Base-by-base conservation (phyloP, 2,113 vertebrate genomes). In the Upupa epops region DNA sequence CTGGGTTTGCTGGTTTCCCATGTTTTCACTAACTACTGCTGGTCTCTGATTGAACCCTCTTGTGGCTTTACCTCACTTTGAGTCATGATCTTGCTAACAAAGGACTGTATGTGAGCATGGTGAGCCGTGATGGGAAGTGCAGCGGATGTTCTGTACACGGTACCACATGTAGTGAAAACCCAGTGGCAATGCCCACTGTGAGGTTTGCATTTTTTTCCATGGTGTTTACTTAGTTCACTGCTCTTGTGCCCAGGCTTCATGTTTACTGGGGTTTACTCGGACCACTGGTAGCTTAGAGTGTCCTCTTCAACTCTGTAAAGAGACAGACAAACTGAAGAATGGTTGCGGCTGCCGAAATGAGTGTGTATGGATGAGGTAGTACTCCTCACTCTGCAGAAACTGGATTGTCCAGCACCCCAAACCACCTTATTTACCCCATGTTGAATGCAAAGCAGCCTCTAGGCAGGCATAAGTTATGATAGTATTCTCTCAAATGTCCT, bases 1-100 rank as follows among this genome's bases (percentile, higher is more conserved):
- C 77, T 80, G 11, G 3, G 21, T 36, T 72, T 89, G 65, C 64
- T 6, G 2, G 5, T 26, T 77, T 5, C 48, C 36, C 45, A 8
- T 80, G 66, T 80, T 95, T 88, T 63, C 63, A 29, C 32, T 69
- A 49, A 61, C 55, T 79, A 48, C 51, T 32, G 8, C 28, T 92
- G 84, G 40, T 91, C 66, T 94, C 81, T 77, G 42, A 34, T 18
- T 92, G 86, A 89, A 82, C 45, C 34, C 37, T 54, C 3, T 8
- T 86, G 92, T 96, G 94, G 86, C 66, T 91, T 91, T 58, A 14
- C 24, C 54, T 89, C 66, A 36, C 65, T 78, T 32, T 72, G 96
- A 79, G 88, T 72, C 90, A 83, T 0, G 1, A 32, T 34, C 68
- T 66, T 63, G 79, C 58, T 69, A 32, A 32, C 88, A 95, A 32